phyloP scores from a whole-genome alignment of 2,888 invertebrate genomes.

The Troides oblongomaculatus region DNA sequence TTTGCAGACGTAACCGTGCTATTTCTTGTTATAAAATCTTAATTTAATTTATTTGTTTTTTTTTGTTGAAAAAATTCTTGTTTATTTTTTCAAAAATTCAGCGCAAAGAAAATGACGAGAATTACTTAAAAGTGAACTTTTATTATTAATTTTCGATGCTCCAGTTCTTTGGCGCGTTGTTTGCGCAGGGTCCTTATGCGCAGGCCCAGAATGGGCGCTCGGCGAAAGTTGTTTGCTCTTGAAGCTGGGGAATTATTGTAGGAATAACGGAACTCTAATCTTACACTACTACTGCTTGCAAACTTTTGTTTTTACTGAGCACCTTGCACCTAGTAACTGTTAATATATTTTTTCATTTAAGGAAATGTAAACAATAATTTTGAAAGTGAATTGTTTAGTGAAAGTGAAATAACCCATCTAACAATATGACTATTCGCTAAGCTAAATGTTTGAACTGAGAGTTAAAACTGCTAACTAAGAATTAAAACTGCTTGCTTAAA shows the following conservation, averaged over 20 bases:
- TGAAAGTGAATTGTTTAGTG: constrained; percentile 18
- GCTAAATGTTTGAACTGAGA: not conserved
- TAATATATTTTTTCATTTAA: not conserved
- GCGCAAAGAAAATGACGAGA: constrained; percentile 36
- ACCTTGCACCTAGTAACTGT: constrained; percentile 5
- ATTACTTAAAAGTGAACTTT: constrained; percentile 30
- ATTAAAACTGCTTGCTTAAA: constrained; percentile 2
- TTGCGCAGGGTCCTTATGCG: constrained; percentile 40
- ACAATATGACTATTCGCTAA: not conserved
- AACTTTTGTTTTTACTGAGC: constrained; percentile 13
- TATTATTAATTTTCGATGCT: constrained; percentile 32
- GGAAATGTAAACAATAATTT: constrained; percentile 4
- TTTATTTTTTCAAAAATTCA: not conserved
- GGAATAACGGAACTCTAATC: constrained; percentile 49
- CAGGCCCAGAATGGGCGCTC: constrained; percentile 35
- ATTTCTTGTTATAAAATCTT: constrained; percentile 19
- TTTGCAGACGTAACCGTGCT: not conserved
- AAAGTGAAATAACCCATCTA: constrained; percentile 15
- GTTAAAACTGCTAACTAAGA: constrained; percentile 1
- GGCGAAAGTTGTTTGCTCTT: constrained; percentile 76
- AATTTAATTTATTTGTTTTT: not conserved
- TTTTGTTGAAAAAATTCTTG: not conserved
- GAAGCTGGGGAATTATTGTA: constrained; percentile 64
- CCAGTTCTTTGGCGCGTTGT: constrained; percentile 39
- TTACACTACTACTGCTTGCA: constrained; percentile 38